A percentile compares a stretch with the other conserved stretches of the same genome.
Conservation (phyloP, 2,797 vertebrate genomes). For the Sciaenops ocellatus region DNA sequence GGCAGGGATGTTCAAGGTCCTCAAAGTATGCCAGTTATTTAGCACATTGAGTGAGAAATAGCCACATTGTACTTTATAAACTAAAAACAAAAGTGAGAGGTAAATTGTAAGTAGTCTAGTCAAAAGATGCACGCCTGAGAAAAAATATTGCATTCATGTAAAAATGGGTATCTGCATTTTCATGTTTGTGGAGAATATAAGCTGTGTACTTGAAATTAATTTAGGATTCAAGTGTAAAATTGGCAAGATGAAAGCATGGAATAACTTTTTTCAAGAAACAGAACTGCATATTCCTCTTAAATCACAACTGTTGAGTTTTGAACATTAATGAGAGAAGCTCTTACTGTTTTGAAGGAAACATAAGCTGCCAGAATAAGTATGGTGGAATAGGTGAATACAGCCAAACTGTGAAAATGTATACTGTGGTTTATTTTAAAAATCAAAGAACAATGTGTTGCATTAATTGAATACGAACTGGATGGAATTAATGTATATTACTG, state of each 20-base stretch:
- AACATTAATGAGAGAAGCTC: neutral
- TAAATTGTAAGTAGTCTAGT: neutral
- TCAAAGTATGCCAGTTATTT: neutral
- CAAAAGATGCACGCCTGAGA: neutral
- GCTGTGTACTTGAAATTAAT: neutral
- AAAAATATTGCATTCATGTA: neutral
- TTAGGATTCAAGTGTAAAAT: neutral
- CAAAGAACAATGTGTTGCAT: neutral
- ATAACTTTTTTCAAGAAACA: neutral
- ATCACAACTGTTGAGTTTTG: neutral
- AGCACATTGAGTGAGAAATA: neutral
- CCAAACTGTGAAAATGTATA: neutral
- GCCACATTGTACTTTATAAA: neutral
- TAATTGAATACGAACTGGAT: neutral
- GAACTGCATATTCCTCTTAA: too few species aligned
- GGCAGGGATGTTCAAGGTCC: neutral
- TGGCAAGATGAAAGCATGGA: neutral
- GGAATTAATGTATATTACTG: constrained; percentile 6
- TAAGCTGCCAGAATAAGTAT: neutral
- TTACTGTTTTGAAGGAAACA: neutral
- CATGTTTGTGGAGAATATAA: neutral
- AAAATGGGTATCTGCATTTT: neutral
- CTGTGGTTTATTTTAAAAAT: neutral
- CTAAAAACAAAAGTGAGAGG: neutral
- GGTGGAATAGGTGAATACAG: neutral